These are phyloP conservation scores for Mesembrinibis cayennensis DNA, from an alignment of 2,113 vertebrate genomes.

Conservation along the genomic window DNA sequence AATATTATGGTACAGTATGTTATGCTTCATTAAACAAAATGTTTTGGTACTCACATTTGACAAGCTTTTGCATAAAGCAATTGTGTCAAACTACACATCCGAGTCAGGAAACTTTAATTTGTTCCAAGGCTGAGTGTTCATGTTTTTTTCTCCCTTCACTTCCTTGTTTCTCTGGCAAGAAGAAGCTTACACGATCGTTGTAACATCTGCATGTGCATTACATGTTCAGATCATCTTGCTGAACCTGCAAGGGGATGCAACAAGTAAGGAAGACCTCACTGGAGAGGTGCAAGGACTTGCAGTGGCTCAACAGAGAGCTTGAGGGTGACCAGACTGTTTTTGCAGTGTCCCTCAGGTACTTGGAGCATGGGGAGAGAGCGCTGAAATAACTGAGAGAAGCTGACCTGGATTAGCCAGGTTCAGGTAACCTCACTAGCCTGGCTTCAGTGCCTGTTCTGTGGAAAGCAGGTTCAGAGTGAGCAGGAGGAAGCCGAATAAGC, in stretches of 20 bases:
- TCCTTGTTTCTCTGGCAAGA: neutral
- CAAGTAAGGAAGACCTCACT: neutral
- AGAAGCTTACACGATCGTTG: neutral
- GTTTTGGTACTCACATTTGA: neutral
- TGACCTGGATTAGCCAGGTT: neutral
- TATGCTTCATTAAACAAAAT: slow-evolving; percentile 14
- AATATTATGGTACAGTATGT: neutral
- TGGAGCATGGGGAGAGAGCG: neutral
- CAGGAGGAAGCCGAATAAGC: neutral
- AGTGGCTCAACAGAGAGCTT: neutral
- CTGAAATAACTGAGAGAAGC: neutral
- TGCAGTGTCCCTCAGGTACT: neutral
- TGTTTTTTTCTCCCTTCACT: neutral
- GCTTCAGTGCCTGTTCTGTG: neutral
- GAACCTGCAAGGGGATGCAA: neutral
- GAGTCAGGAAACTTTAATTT: neutral
- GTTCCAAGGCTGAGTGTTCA: neutral
- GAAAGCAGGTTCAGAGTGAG: neutral
- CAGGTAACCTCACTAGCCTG: neutral
- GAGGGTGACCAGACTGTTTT: neutral
- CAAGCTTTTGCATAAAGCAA: neutral
- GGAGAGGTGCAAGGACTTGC: neutral
- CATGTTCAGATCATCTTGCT: neutral
- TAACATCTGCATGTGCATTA: neutral
- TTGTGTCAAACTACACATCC: neutral